Evolutionary conservation across 2,113 vertebrate genomes (phyloP).

Genomic region (Xenotilapia caudafasciata): DNA sequence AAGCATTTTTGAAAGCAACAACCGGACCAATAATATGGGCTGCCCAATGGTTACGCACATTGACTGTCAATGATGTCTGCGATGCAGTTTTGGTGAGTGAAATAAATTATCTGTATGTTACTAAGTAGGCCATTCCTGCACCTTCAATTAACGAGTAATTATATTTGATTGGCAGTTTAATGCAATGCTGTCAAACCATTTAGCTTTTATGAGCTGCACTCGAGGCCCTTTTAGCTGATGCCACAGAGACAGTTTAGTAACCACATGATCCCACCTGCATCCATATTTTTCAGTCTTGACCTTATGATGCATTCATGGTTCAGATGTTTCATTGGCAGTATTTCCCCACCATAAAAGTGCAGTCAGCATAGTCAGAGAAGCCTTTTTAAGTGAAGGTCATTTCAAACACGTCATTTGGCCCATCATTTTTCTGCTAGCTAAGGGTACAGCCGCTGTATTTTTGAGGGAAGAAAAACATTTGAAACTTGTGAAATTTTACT

Average conservation of each 20-base stretch:
- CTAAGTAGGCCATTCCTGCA: background rate
- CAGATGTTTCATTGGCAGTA: background rate
- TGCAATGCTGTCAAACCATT: background rate
- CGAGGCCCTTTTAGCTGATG: background rate
- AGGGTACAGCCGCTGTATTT: background rate
- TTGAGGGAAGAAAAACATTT: background rate
- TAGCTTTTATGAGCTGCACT: background rate
- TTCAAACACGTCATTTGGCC: background rate
- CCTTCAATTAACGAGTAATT: background rate
- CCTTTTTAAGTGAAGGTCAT: background rate
- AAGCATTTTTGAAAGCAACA: background rate
- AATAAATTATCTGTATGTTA: background rate
- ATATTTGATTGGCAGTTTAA: background rate
- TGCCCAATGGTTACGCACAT: background rate
- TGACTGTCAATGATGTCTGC: background rate
- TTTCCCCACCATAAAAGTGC: background rate
- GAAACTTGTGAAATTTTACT: background rate
- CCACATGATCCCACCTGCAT: background rate
- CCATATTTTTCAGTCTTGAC: background rate
- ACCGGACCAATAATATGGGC: accelerated
- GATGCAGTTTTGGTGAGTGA: background rate
- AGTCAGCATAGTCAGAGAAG: background rate
- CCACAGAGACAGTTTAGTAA: background rate
- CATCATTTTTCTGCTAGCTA: background rate
- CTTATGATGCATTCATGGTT: background rate